A percentile compares a stretch with the other conserved stretches of the same genome.
These are phyloP conservation scores for Drosophila multiciliata DNA, from an alignment of 2,888 invertebrate genomes.

Conservation along the genomic window DNA sequence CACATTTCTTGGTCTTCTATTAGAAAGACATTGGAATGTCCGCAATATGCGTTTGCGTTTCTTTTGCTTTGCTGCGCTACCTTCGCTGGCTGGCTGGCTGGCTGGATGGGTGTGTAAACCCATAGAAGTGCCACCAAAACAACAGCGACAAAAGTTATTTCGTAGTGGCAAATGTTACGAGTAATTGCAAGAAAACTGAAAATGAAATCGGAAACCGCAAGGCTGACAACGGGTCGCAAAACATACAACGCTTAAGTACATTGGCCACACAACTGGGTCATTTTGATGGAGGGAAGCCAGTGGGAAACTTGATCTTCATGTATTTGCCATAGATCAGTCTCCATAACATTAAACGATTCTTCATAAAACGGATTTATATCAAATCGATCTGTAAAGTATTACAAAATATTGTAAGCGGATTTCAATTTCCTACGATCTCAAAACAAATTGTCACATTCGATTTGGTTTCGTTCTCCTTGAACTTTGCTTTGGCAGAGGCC, in stretches of 20 bases:
- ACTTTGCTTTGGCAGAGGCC: background rate
- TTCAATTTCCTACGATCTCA: background rate
- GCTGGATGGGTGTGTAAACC: constrained; percentile 45
- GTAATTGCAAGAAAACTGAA: constrained; percentile 62
- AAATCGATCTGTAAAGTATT: background rate
- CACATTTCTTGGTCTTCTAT: constrained; percentile 78
- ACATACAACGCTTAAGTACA: constrained; percentile 12
- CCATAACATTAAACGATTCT: background rate
- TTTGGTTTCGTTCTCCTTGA: background rate
- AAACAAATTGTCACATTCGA: background rate
- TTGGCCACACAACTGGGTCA: constrained; percentile 31
- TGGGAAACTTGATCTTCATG: constrained; percentile 5
- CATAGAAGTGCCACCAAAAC: constrained; percentile 63
- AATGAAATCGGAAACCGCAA: constrained; percentile 41
- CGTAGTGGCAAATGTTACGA: constrained; percentile 40
- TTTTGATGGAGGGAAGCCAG: background rate
- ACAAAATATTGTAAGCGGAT: background rate
- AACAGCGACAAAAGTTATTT: constrained; percentile 45
- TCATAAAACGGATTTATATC: background rate
- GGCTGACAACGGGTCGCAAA: constrained; percentile 18
- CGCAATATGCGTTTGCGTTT: constrained; percentile 20
- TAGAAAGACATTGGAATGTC: constrained; percentile 75
- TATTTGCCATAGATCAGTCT: constrained; percentile 7
- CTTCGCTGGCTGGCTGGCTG: constrained; percentile 22
- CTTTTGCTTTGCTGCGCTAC: constrained; percentile 23